phyloP scores from a whole-genome alignment of 2,888 invertebrate genomes.

The Ernsta delagoae region DNA sequence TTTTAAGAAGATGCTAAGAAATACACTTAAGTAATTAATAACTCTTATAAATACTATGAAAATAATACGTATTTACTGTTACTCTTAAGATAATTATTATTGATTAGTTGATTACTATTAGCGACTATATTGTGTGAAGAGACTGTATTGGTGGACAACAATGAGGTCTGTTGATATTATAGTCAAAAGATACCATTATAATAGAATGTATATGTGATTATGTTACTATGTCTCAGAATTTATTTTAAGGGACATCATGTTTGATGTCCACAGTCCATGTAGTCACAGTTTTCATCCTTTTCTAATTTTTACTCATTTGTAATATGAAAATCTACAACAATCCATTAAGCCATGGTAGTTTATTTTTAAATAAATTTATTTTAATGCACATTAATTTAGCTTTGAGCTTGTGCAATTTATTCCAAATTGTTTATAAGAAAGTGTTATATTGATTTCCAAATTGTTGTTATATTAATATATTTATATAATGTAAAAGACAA shows the following conservation, averaged over 20 bases:
- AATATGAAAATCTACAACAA: conserved; percentile 61
- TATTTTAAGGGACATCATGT: conserved; percentile 28
- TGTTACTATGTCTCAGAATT: conserved; percentile 37
- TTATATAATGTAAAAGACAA: conserved; percentile 82
- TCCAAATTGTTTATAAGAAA: conserved; percentile 80
- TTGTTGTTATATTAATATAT: conserved; percentile 78
- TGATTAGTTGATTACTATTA: conserved; percentile 17
- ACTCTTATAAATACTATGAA: conserved; percentile 22
- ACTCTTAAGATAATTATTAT: conserved; percentile 13
- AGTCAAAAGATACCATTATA: conserved; percentile 36
- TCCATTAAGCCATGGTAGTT: conserved; percentile 73
- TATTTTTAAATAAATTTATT: conserved; percentile 70
- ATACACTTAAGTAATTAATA: conserved; percentile 18
- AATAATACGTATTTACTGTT: conserved; percentile 33
- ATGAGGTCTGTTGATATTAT: conserved; percentile 45
- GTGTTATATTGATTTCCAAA: conserved; percentile 82
- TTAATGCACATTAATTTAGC: conserved; percentile 76
- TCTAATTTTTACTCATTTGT: conserved; percentile 54
- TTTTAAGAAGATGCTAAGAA: conserved; percentile 22
- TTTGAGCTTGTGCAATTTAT: conserved; percentile 83
- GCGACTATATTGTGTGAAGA: conserved; percentile 44
- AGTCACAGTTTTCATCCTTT: conserved; percentile 47
- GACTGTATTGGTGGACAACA: conserved; percentile 47
- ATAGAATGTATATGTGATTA: conserved; percentile 38
- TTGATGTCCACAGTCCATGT: conserved; percentile 31